Conservation (phyloP, 2,113 vertebrate species). For the Hiodon alosoides region DNA sequence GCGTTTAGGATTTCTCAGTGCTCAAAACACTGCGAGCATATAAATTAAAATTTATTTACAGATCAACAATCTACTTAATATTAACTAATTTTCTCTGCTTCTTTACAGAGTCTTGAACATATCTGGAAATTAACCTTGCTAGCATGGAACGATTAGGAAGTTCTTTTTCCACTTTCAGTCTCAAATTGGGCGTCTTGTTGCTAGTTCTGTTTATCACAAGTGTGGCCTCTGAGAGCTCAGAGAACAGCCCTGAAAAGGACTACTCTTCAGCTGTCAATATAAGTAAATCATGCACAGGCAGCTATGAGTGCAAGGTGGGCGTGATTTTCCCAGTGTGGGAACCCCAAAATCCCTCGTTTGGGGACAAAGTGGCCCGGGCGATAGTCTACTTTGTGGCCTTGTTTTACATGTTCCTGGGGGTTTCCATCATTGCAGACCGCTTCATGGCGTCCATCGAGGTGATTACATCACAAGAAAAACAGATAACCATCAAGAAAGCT, state of each 20-base stretch:
- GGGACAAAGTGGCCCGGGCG: constrained; percentile 87
- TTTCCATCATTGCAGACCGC: constrained; percentile 93
- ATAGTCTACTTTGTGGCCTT: constrained; percentile 88
- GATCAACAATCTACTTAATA: no score
- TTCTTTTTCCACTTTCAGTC: constrained; percentile 35
- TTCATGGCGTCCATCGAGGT: constrained; percentile 99
- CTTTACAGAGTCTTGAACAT: constrained; percentile 48
- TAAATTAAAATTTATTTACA: neutral
- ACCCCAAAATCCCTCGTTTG: constrained; percentile 74
- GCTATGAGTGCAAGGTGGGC: constrained; percentile 74
- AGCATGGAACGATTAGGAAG: constrained; percentile 60
- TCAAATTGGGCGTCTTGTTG: constrained; percentile 56
- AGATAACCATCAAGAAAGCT: constrained; percentile 87
- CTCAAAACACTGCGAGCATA: neutral
- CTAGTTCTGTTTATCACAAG: constrained; percentile 51
- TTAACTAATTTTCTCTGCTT: constrained; percentile 2
- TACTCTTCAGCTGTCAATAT: constrained; percentile 42
- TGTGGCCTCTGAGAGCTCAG: constrained; percentile 33
- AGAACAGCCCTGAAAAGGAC: constrained; percentile 37
- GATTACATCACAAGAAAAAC: constrained; percentile 91
- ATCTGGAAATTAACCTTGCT: constrained; percentile 34
- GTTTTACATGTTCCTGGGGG: constrained; percentile 93
- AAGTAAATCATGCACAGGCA: constrained; percentile 62
- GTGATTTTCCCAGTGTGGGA: constrained; percentile 88
- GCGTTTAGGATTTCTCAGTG: no score